Conservation (phyloP, 2,888 invertebrate species). For the Drosophila sordidula region DNA sequence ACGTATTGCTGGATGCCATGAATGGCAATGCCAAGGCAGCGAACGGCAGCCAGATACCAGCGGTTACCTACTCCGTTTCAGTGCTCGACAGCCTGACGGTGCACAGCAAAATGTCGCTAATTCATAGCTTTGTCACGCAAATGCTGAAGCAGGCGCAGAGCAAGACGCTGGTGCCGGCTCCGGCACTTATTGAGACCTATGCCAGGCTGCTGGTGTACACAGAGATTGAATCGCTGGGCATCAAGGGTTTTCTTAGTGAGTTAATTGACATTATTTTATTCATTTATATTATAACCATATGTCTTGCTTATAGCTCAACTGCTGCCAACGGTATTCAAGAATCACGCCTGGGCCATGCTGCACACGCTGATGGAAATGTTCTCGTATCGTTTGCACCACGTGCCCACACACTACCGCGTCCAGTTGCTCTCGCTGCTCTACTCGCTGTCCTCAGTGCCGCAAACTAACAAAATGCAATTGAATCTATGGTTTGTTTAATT, state of each 20-base stretch:
- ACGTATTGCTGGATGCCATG: conserved; percentile 94
- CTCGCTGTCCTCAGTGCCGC: conserved; percentile 95
- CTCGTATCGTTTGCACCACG: conserved; percentile 97
- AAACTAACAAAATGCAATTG: conserved; percentile 97
- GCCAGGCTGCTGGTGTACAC: conserved; percentile 96
- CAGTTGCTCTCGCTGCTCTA: conserved; percentile 96
- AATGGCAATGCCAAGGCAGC: conserved; percentile 89
- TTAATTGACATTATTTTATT: conserved; percentile 1
- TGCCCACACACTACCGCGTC: conserved; percentile 97
- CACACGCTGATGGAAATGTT: conserved; percentile 98
- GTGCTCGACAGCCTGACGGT: conserved; percentile 96
- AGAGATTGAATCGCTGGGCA: conserved; percentile 98
- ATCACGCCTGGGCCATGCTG: conserved; percentile 97
- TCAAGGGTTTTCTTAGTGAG: conserved; percentile 96
- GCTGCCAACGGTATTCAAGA: conserved; percentile 95
- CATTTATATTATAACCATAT: background rate
- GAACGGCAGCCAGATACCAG: conserved; percentile 88
- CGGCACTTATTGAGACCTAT: conserved; percentile 97
- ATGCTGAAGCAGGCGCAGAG: conserved; percentile 95
- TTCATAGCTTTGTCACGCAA: conserved; percentile 93
- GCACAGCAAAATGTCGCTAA: conserved; percentile 97
- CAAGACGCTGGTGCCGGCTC: conserved; percentile 93
- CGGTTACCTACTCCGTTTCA: conserved; percentile 95
- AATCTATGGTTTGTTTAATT: conserved; percentile 89
- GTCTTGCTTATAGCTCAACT: conserved; percentile 88